Percentiles rank a stretch among this genome's conserved stretches.
These are phyloP conservation scores for Riparia riparia DNA, from an alignment of 2,113 vertebrate species.

Conservation along the genomic window DNA sequence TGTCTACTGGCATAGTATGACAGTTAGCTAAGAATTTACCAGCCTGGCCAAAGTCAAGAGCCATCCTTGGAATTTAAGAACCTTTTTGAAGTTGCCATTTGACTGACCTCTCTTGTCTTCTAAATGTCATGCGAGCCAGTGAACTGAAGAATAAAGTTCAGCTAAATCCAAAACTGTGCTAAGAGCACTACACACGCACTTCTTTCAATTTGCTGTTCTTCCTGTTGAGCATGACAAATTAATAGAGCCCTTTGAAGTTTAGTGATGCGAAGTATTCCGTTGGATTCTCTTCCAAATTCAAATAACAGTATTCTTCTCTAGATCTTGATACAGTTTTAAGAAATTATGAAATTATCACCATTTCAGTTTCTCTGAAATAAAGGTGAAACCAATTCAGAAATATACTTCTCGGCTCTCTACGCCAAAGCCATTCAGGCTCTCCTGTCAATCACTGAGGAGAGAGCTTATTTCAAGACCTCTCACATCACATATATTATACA, in stretches of 20 bases:
- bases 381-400: not conserved
- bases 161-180: conserved; percentile 43
- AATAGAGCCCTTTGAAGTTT: conserved; percentile 21
- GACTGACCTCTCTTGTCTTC: conserved; percentile 65
- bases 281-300: conserved; percentile 26
- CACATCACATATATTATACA: not conserved
- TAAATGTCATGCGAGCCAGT: conserved; percentile 41
- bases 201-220: conserved; percentile 48
- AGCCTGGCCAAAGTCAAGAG: conserved; percentile 1
- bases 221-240: not conserved
- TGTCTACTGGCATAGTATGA: not conserved
- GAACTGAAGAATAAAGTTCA: conserved; percentile 70
- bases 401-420: not conserved
- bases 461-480: not conserved
- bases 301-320: not conserved
- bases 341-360: not conserved
- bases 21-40: not conserved
- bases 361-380: not conserved
- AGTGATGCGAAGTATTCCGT: conserved; percentile 17
- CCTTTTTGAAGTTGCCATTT: conserved; percentile 53
- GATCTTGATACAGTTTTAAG: not conserved
- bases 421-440: not conserved
- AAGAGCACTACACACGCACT: not conserved
- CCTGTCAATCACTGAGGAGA: not conserved
- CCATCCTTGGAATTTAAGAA: conserved; percentile 21